phyloP scores from a whole-genome alignment of 2,797 vertebrate species.

The Sebastiscus albofasciatus region DNA sequence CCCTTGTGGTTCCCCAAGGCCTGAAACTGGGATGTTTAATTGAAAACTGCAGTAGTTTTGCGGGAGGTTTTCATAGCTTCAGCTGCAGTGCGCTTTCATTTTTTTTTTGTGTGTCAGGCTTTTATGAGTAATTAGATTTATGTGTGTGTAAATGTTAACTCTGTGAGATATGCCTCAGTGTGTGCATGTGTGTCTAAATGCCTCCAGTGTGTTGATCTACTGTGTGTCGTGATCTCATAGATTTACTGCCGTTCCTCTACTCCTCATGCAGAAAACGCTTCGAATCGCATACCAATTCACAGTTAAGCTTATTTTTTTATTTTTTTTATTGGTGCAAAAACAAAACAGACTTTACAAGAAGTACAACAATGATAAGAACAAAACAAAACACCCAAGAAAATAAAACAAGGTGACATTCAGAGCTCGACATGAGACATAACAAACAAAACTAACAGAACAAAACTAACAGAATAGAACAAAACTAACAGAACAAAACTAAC shows the following conservation, averaged over 20 bases:
- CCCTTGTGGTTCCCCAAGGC: conserved; percentile 55
- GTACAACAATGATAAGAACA: too few relatives aligned
- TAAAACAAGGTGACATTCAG: too few relatives aligned
- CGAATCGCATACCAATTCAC: not conserved
- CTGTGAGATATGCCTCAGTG: conserved; percentile 1
- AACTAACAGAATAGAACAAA: too few relatives aligned
- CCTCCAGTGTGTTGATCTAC: conserved; percentile 19
- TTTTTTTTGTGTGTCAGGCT: not conserved
- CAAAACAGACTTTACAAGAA: too few relatives aligned
- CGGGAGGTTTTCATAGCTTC: conserved; percentile 47
- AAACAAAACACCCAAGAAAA: too few relatives aligned
- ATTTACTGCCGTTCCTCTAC: not conserved
- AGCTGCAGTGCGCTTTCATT: conserved; percentile 28
- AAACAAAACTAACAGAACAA: too few relatives aligned
- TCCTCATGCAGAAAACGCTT: not conserved
- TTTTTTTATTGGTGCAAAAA: not conserved
- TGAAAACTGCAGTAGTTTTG: conserved; percentile 66
- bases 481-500: too few relatives aligned
- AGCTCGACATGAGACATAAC: too few relatives aligned
- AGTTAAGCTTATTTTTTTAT: not conserved
- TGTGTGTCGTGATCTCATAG: conserved; percentile 1
- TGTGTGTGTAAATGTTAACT: conserved; percentile 45
- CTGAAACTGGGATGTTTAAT: conserved; percentile 59
- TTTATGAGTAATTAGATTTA: conserved; percentile 52
- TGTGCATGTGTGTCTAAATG: not conserved